phyloP scores from a whole-genome alignment of 2,113 vertebrate species.

The Chlamydotis undulata region DNA sequence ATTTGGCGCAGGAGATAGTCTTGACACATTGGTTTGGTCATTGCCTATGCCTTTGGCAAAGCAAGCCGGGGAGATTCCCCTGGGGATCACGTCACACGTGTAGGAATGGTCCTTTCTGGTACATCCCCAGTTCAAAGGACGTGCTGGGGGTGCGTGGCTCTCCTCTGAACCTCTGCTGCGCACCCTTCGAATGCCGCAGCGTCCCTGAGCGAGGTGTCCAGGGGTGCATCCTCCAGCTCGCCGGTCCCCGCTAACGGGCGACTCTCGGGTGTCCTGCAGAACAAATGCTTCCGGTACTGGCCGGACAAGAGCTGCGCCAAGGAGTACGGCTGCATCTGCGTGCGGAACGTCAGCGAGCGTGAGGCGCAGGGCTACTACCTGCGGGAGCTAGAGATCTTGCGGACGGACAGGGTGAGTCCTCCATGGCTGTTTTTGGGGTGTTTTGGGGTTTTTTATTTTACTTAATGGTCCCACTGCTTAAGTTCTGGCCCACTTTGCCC shows the following conservation, averaged over 20 bases:
- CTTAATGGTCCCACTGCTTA: not conserved
- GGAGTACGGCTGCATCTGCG: conserved; percentile 76
- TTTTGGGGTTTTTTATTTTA: too few species aligned
- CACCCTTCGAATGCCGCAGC: not conserved
- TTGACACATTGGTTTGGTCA: too few species aligned
- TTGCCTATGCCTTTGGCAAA: not conserved
- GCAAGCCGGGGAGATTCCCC: not conserved
- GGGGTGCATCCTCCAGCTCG: not conserved
- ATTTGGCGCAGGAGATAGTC: not conserved
- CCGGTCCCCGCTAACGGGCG: rapidly evolving
- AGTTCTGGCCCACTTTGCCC: not conserved
- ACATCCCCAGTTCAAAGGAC: not conserved
- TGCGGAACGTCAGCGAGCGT: conserved; percentile 78
- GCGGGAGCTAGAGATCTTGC: conserved; percentile 81
- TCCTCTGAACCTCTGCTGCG: not conserved
- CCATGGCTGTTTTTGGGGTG: not conserved
- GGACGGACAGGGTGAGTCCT: conserved; percentile 75
- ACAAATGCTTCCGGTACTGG: conserved; percentile 89
- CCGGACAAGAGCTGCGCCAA: conserved; percentile 75
- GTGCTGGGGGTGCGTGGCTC: rapidly evolving
- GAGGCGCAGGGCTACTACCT: conserved; percentile 83
- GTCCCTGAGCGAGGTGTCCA: not conserved
- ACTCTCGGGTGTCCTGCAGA: conserved; percentile 62
- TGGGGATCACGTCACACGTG: rapidly evolving
- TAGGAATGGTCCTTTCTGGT: not conserved